Base-by-base conservation (phyloP, 2,113 vertebrate species). In the Uropsilus gracilis region DNA sequence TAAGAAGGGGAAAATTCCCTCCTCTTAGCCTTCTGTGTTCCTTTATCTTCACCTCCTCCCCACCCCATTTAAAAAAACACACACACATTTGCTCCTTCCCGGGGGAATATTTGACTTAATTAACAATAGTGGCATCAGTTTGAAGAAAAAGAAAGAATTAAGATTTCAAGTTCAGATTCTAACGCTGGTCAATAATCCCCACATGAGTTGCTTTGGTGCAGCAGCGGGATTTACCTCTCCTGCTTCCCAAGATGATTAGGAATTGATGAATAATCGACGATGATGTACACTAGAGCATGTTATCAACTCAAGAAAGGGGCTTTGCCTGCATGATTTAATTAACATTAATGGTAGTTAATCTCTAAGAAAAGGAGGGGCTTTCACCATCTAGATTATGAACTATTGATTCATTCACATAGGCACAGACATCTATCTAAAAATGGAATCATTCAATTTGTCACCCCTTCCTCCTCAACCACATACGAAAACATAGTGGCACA, bases 251-350 rank as follows among this genome's bases (percentile, higher is more conserved):
- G 81, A 71, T 39, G 87, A 94, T 88, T 94, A 93, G 85, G 71
- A 93, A 63, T n/a, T 48, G 84, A 66, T n/a, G 30, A 16, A 10
- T 82, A 95, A 94, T 83, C 75, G 93, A 53, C 44, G 7, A 14
- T n/a, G 68, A 78, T 63, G 68, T 81, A 91, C 81, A 34, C 55
- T 57, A 69, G 42, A 44, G 71, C 93, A 44, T 96, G 87, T 89
- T 94, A 96, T 95, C 95, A 94, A 53, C 80, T 91, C 42, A 32
- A 86, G 84, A 94, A 97, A 82, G 71, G 72, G 55, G 89, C 84
- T 78, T 93, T 85, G 95, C 86, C 76, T 53, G 39, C 44, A 3
- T n/a, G 81, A 61, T 44, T 88, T 82, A 94, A 94, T 96, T 93
- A 94, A 72, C 81, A 91, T 86, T 84, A 90, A 71, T 68, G 46